Conservation (phyloP, 2,113 vertebrate genomes). For the Crotalus viridis region DNA sequence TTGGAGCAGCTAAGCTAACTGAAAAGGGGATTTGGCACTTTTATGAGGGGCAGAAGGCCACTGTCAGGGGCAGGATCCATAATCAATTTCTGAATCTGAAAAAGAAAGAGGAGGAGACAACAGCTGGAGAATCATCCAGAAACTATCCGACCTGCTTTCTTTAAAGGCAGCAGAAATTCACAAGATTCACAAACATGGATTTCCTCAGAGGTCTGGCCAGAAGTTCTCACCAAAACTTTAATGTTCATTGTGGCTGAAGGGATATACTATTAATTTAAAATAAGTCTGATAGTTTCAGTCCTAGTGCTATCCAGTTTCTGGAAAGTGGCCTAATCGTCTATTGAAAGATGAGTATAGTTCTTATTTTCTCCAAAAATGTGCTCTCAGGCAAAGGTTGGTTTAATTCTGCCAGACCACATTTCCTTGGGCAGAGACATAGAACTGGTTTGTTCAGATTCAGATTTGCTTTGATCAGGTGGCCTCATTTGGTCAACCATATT, state of each 20-base stretch:
- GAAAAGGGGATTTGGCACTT: conserved; percentile 58
- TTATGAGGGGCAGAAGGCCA: conserved; percentile 77
- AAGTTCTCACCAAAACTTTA: background rate
- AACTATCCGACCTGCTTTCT: background rate
- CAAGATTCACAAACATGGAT: background rate
- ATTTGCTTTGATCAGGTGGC: background rate
- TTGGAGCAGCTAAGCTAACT: background rate
- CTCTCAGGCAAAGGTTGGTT: background rate
- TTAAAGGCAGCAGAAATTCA: background rate
- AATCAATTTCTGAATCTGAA: conserved; percentile 83
- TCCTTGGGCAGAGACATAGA: background rate
- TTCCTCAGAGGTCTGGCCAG: background rate
- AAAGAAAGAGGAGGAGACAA: background rate
- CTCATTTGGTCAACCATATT: background rate
- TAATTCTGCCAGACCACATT: background rate
- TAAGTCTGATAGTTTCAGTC: background rate
- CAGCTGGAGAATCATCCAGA: background rate
- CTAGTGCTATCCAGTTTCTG: background rate
- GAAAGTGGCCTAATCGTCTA: background rate
- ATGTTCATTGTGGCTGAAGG: background rate
- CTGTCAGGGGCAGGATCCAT: conserved; percentile 83
- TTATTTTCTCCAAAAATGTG: background rate
- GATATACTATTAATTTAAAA: background rate
- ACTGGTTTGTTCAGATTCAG: background rate
- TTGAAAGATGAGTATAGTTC: background rate